phyloP scores from a whole-genome alignment of 2,797 vertebrate genomes.

The Calcarius lapponicus region DNA sequence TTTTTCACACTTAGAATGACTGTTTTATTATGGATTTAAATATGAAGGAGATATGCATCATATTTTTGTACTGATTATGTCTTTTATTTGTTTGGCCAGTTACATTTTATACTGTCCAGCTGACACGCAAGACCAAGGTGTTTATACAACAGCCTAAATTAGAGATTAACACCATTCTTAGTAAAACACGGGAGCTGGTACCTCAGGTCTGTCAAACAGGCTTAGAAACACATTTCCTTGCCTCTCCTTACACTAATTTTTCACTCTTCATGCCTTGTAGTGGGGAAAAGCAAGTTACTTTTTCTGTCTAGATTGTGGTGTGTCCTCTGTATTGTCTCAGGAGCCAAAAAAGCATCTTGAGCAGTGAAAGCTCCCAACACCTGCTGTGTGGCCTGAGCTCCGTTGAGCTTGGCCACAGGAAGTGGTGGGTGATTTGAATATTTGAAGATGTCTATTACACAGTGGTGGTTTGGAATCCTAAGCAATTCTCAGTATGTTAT shows the following conservation, averaged over 20 bases:
- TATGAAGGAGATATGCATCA: not conserved
- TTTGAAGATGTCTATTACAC: not conserved
- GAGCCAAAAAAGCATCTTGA: not conserved
- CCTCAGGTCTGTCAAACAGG: not conserved
- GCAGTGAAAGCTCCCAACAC: not conserved
- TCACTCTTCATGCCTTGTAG: not conserved
- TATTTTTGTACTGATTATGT: not conserved
- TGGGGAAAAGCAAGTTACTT: not conserved
- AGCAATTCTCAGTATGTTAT: not conserved
- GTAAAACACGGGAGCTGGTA: not conserved
- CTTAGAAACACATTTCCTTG: not conserved
- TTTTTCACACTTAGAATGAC: not conserved
- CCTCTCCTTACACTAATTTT: not conserved
- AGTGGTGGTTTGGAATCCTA: not conserved
- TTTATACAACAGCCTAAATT: not conserved
- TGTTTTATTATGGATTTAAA: not conserved
- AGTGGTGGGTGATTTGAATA: not conserved
- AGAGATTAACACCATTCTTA: not conserved
- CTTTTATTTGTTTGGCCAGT: not conserved
- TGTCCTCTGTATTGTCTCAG: not conserved
- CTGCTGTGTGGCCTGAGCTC: not conserved
- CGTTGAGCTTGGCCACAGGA: not conserved
- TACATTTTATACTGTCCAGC: not conserved
- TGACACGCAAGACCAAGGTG: not conserved
- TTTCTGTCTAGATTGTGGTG: not conserved